phyloP scores from a whole-genome alignment of 2,888 invertebrate genomes.

The Ectemnius cavifrons region DNA sequence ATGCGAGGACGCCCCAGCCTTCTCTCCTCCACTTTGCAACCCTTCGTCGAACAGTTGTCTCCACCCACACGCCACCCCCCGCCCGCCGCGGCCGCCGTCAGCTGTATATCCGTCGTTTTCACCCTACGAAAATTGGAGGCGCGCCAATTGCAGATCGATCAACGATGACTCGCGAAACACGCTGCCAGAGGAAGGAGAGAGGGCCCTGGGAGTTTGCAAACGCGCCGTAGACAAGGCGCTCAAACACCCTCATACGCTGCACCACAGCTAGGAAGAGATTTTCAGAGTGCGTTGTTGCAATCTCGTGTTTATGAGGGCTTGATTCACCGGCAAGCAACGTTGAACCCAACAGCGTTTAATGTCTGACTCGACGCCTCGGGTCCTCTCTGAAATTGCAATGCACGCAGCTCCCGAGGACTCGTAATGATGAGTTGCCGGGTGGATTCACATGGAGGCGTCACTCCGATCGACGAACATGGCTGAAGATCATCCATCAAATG shows the following conservation, averaged over 20 bases:
- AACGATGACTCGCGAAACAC: not conserved
- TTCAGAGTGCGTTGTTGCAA: slow-evolving; percentile 26
- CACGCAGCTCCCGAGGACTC: too few relatives aligned
- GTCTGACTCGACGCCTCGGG: slow-evolving; percentile 8
- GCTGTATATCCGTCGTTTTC: slow-evolving; percentile 6
- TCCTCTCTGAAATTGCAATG: too few relatives aligned
- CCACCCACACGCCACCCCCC: too few relatives aligned
- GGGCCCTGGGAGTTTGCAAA: not conserved
- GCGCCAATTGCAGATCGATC: slow-evolving; percentile 43
- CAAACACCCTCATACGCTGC: too few relatives aligned
- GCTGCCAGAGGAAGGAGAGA: too few relatives aligned
- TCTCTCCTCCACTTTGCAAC: slow-evolving; percentile 8
- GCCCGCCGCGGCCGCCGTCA: too few relatives aligned
- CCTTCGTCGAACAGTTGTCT: not conserved
- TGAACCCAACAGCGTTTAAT: slow-evolving; percentile 39
- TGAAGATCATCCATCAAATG: too few relatives aligned
- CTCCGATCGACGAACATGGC: too few relatives aligned
- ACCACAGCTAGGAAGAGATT: too few relatives aligned
- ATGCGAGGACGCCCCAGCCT: slow-evolving; percentile 14
- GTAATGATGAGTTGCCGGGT: too few relatives aligned
- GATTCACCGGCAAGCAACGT: slow-evolving; percentile 35
- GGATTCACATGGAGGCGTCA: too few relatives aligned
- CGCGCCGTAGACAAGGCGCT: not conserved
- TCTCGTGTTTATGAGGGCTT: slow-evolving; percentile 29
- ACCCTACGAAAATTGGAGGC: slow-evolving; percentile 24